Conservation (phyloP, 2,113 vertebrate species). For the Podocnemis expansa region DNA sequence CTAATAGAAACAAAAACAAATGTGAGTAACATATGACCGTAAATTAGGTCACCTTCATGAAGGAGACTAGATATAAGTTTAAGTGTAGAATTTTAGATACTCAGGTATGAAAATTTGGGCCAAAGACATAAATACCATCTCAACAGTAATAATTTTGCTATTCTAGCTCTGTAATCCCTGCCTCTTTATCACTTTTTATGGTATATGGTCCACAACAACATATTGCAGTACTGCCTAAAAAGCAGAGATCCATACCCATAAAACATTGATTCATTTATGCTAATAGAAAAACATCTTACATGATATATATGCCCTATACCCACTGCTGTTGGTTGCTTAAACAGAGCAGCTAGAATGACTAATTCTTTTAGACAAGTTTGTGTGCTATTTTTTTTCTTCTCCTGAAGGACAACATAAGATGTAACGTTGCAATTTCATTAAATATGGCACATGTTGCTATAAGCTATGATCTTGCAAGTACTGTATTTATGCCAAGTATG, state of each 20-base stretch:
- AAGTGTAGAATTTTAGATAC: background rate
- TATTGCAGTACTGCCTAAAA: background rate
- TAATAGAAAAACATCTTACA: background rate
- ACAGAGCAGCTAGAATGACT: background rate
- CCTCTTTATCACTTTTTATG: background rate
- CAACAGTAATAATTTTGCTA: background rate
- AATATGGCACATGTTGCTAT: conserved; percentile 64
- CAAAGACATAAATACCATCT: background rate
- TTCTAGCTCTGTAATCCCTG: background rate
- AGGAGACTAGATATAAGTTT: background rate
- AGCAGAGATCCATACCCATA: background rate
- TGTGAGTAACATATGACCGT: background rate
- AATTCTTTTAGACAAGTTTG: conserved; percentile 40
- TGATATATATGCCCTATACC: background rate
- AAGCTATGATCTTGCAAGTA: conserved; percentile 59
- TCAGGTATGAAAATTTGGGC: background rate
- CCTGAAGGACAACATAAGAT: conserved; percentile 63
- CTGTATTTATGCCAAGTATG: conserved; percentile 68
- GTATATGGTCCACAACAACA: background rate
- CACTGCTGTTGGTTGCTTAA: background rate
- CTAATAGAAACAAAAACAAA: background rate
- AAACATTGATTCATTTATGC: background rate
- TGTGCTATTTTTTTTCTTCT: conserved; percentile 46
- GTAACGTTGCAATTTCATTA: conserved; percentile 51
- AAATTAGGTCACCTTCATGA: background rate